Percentiles rank a stretch among this genome's conserved stretches.
These are phyloP conservation scores for Babylonia areolata DNA, from an alignment of 1,140 invertebrate genomes.

Conservation along the genomic window DNA sequence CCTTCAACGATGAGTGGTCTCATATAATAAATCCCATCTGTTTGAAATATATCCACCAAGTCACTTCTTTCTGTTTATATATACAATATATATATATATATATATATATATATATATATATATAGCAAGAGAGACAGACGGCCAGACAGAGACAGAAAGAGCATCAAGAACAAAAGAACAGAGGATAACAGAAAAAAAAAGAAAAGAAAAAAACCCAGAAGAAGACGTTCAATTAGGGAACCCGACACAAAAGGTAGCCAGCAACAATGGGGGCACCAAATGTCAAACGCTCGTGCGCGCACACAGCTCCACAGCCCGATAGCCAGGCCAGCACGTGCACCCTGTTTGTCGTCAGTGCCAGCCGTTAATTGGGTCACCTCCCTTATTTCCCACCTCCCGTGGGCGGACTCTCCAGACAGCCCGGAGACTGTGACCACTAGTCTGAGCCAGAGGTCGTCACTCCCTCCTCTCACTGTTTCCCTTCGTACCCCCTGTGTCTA, in stretches of 20 bases:
- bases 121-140: background rate
- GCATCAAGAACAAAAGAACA: background rate
- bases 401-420: background rate
- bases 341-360: constrained; percentile 7
- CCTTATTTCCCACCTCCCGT: background rate
- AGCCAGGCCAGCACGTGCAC: background rate
- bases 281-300: constrained; percentile 10
- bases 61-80: too few species aligned
- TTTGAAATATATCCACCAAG: too few species aligned
- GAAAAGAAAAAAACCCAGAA: background rate
- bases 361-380: background rate
- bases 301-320: background rate
- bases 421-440: background rate
- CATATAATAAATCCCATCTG: too few species aligned
- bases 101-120: too few species aligned
- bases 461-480: too few species aligned
- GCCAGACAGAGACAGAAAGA: background rate
- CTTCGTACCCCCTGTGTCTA: too few species aligned
- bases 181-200: background rate
- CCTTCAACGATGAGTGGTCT: too few species aligned
- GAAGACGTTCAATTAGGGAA: background rate
- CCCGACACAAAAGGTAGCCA: background rate
- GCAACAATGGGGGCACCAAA: background rate
- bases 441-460: too few species aligned
- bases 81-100: too few species aligned